A percentile compares a stretch with the other conserved stretches of the same genome.
These are phyloP conservation scores for Montipora foliosa DNA, from an alignment of 64 coral and sea anemone species.

Conservation along the genomic window DNA sequence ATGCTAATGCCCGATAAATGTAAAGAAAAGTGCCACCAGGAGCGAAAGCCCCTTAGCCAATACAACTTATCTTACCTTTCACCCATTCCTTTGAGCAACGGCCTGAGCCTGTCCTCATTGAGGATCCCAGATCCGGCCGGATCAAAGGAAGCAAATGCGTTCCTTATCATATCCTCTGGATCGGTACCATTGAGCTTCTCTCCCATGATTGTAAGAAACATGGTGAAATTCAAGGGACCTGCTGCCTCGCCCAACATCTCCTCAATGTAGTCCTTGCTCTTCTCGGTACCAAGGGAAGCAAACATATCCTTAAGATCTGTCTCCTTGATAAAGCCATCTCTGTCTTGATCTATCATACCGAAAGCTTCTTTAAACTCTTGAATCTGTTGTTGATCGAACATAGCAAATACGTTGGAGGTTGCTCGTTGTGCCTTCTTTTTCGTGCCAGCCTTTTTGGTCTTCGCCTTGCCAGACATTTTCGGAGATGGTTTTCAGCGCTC, in stretches of 20 bases:
- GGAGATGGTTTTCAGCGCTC: background rate
- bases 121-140: constrained; percentile 10
- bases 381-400: constrained; percentile 77
- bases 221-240: constrained; percentile 71
- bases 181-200: constrained; percentile 76
- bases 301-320: constrained; percentile 63
- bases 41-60: background rate
- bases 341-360: constrained; percentile 73
- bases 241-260: constrained; percentile 64
- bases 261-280: constrained; percentile 39
- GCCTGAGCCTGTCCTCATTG: constrained; percentile 37
- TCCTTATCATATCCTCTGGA: constrained; percentile 68
- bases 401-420: constrained; percentile 74
- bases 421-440: constrained; percentile 80
- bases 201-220: constrained; percentile 74
- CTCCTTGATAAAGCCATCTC: constrained; percentile 72
- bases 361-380: constrained; percentile 83
- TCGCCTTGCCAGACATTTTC: constrained; percentile 61
- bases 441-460: constrained; percentile 48
- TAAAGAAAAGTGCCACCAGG: background rate
- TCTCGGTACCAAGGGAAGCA: constrained; percentile 62
- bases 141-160: constrained; percentile 63
- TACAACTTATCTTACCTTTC: constrained; percentile 39
- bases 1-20: background rate
- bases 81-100: constrained; percentile 42